These are phyloP conservation scores for Byasa hedistus DNA, from an alignment of 2,888 invertebrate genomes.

Conservation along the genomic window DNA sequence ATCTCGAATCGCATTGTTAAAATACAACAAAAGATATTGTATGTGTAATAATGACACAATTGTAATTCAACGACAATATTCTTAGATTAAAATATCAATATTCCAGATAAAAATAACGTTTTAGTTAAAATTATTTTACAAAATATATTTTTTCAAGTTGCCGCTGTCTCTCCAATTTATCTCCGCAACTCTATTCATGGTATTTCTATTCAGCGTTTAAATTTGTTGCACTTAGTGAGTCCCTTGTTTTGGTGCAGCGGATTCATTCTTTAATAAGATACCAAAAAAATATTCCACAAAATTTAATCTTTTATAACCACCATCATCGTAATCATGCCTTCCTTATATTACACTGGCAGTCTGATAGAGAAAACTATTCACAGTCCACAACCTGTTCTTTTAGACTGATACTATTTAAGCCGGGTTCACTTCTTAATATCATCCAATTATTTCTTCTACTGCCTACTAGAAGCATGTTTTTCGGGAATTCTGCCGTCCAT, in stretches of 20 bases:
- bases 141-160: neutral
- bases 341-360: too few species aligned
- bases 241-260: neutral
- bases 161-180: constrained; percentile 20
- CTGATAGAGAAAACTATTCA: too few species aligned
- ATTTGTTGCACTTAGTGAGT: constrained; percentile 14
- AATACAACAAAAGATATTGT: neutral
- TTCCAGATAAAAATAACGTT: neutral
- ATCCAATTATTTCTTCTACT: too few species aligned
- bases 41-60: neutral
- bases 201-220: constrained; percentile 9
- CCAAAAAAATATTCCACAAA: neutral
- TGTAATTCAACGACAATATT: neutral
- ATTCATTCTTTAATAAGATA: neutral
- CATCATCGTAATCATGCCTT: too few species aligned
- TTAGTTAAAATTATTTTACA: neutral
- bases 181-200: constrained; percentile 16
- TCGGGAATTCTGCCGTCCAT: too few species aligned
- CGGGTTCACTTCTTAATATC: too few species aligned
- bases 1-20: neutral
- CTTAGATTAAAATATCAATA: neutral
- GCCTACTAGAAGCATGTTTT: too few species aligned
- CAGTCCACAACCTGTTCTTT: too few species aligned
- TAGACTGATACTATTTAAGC: too few species aligned
- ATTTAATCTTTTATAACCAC: neutral